A percentile compares a stretch with the other conserved stretches of the same genome.
Evolutionary conservation across 2,888 invertebrate species (phyloP).

Genomic region (Temnothorax unifasciatus): DNA sequence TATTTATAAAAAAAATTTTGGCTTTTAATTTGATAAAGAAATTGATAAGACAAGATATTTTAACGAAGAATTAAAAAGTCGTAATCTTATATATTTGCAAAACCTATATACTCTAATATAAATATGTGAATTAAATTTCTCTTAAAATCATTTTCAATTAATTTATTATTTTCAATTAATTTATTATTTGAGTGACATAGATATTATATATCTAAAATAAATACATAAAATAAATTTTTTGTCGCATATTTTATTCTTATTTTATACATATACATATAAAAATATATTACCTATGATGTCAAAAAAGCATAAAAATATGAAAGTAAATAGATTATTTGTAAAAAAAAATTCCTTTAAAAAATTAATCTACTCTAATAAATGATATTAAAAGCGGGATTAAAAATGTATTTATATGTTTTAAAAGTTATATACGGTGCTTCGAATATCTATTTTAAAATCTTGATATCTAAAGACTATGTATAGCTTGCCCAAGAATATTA

Average conservation of each 20-base stretch:
- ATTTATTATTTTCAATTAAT: not conserved
- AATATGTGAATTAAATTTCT: not conserved
- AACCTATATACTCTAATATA: not conserved
- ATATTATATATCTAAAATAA: not conserved
- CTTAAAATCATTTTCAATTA: not conserved
- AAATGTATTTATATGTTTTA: not conserved
- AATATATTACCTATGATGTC: not conserved
- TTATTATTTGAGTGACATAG: not conserved
- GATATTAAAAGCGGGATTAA: not conserved
- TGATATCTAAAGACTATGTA: not conserved
- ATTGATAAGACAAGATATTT: not conserved
- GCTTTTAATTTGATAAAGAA: not conserved
- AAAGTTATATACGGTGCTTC: not conserved
- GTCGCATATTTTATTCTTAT: not conserved
- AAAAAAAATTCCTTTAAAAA: not conserved
- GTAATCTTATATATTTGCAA: not conserved
- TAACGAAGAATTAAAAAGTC: not conserved
- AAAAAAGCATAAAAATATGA: not conserved
- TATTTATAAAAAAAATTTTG: constrained; percentile 47
- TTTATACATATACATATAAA: not conserved
- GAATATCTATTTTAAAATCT: not conserved
- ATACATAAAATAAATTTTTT: not conserved
- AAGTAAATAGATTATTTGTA: not conserved
- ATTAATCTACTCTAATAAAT: not conserved
- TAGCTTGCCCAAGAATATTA: not conserved